Evolutionary conservation across 2,113 vertebrate species (phyloP).

Genomic region (Pitta sordida): DNA sequence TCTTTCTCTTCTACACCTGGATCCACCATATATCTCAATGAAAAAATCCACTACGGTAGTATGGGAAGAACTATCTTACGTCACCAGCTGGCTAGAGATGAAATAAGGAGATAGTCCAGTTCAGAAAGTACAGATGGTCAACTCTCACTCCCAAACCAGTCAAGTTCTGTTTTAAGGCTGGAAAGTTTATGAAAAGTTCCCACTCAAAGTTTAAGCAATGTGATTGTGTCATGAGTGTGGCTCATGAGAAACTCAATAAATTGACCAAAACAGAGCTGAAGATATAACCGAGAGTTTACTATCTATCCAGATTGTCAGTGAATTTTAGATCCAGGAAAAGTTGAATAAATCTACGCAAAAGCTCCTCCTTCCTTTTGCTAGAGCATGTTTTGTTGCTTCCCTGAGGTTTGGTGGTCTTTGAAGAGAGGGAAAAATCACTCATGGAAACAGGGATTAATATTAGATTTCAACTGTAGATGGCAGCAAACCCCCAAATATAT

Average conservation of each 20-base stretch:
- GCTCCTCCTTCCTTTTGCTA: not conserved
- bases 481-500: slow-evolving; percentile 70
- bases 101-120: not conserved
- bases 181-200: not conserved
- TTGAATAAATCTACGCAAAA: not conserved
- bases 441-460: not conserved
- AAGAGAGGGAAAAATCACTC: not conserved
- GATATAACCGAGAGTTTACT: not conserved
- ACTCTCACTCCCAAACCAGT: not conserved
- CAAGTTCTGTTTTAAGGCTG: not conserved
- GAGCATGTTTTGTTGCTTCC: not conserved
- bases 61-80: not conserved
- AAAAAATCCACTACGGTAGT: not conserved
- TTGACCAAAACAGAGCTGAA: not conserved
- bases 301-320: not conserved
- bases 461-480: slow-evolving; percentile 70
- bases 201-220: not conserved
- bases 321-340: not conserved
- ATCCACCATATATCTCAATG: not conserved
- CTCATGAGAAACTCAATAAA: not conserved
- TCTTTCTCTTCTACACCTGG: not conserved
- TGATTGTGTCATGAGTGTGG: not conserved
- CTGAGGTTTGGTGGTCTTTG: not conserved
- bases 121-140: not conserved
- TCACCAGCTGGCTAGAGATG: not conserved